Percentiles rank a stretch among this genome's conserved stretches.
phyloP scores from a whole-genome alignment of 2,113 vertebrate species.

The Pteropus alecto region DNA sequence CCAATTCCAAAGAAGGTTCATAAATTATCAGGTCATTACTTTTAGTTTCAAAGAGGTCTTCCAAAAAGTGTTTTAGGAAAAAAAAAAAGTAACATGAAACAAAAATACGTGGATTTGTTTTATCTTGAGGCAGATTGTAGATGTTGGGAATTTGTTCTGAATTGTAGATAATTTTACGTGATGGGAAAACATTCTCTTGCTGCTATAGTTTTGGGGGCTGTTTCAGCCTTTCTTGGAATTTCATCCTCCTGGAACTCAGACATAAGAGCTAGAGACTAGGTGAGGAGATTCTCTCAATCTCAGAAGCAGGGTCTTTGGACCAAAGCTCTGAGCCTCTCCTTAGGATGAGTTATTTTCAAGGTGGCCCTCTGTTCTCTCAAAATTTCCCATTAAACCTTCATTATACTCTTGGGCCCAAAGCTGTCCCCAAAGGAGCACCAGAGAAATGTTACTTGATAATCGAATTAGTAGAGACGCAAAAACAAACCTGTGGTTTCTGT shows the following conservation, averaged over 20 bases:
- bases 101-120: constrained; percentile 28
- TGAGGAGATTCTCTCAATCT: not conserved
- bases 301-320: not conserved
- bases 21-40: constrained; percentile 37
- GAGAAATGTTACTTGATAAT: not conserved
- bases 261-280: not conserved
- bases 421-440: not conserved
- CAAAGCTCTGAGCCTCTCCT: not conserved
- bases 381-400: not conserved
- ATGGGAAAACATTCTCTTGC: not conserved
- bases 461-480: not conserved
- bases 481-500: not conserved
- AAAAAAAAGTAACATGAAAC: constrained; percentile 10
- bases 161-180: not conserved
- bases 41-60: constrained; percentile 43
- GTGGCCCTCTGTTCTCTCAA: not conserved
- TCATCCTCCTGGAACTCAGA: not conserved
- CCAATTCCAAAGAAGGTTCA: not conserved
- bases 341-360: not conserved
- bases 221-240: not conserved
- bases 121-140: not conserved
- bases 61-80: constrained; percentile 11
- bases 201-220: not conserved
- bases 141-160: constrained; percentile 32
- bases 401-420: not conserved